Base-by-base conservation (phyloP, 2,113 vertebrate genomes). In the rat (Rattus norvegicus) region DNA sequence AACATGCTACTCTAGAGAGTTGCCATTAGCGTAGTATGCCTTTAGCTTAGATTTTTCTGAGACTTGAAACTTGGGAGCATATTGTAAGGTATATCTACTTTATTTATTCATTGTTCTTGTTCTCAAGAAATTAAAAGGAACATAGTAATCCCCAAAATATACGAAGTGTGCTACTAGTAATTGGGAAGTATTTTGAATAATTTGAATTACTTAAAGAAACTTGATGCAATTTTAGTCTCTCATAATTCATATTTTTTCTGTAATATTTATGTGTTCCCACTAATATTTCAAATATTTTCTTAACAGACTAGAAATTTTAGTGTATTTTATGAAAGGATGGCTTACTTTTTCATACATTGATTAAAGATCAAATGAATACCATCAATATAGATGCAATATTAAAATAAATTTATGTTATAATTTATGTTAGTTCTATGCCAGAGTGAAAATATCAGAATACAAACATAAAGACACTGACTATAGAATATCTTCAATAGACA, bases 391-490 rank as follows among this genome's bases (percentile, higher is more conserved):
- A 95, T 7, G 10, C 12, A 73, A 8, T 77, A 96, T 95, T 84
- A 77, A 90, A 87, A 83, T 67, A 67, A 92, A 92, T 81, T 81
- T 63, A 80, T 79, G 54, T 2, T 59, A 70, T 9, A 77, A 69
- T 88, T 87, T 91, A 39, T 28, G 7, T 87, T 84, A 72, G 13
- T 11, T 75, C 2, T 79, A 49, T 85, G 7, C 17, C 22, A 61
- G 6, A 49, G 19, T 61, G 5, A 85, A 80, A 5, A 85, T 16
- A 76, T 22, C 4, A 70, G 33, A 76, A 13, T 92, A 19, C 5
- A 95, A 89, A 92, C n/a, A 11, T 39, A 81, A 96, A 91, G 33
- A 33, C 30, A 43, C n/a, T 93, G 70, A 81, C 26, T 39, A 75
- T 88, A 43, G 79, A 2, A 79, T 28, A 93, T 54, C 14, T 54